Conservation (phyloP, 2,113 vertebrate species). For the Corythoichthys intestinalis region DNA sequence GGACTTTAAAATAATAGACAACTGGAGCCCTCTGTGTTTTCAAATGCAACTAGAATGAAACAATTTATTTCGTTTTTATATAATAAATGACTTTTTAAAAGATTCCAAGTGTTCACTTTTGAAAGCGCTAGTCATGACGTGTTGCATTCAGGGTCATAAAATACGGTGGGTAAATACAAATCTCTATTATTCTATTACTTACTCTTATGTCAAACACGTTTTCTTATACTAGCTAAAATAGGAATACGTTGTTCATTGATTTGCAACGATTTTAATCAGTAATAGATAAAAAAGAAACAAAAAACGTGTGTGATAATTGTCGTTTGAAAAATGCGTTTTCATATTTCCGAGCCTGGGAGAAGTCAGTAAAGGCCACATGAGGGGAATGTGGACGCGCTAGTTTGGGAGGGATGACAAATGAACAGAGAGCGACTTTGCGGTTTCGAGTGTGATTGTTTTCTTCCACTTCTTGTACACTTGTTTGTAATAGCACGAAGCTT, state of each 20-base stretch:
- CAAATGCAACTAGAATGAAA: neutral
- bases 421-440: neutral
- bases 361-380: slow-evolving; percentile 43
- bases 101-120: neutral
- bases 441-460: neutral
- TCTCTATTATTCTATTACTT: neutral
- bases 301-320: neutral
- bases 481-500: slow-evolving; percentile 21
- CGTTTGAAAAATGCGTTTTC: neutral
- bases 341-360: slow-evolving; percentile 5
- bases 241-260: neutral
- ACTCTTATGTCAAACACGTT: neutral
- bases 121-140: neutral
- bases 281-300: neutral
- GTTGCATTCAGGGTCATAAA: neutral
- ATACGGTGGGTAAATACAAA: neutral
- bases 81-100: neutral
- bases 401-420: slow-evolving; percentile 32
- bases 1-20: too few relatives aligned
- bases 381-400: slow-evolving; percentile 53
- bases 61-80: neutral
- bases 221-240: neutral
- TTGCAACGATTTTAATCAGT: neutral
- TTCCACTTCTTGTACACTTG: slow-evolving; percentile 21
- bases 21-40: too few relatives aligned